These are phyloP conservation scores for Tamandua tetradactyla DNA, from an alignment of 2,797 vertebrate species.

Conservation along the genomic window DNA sequence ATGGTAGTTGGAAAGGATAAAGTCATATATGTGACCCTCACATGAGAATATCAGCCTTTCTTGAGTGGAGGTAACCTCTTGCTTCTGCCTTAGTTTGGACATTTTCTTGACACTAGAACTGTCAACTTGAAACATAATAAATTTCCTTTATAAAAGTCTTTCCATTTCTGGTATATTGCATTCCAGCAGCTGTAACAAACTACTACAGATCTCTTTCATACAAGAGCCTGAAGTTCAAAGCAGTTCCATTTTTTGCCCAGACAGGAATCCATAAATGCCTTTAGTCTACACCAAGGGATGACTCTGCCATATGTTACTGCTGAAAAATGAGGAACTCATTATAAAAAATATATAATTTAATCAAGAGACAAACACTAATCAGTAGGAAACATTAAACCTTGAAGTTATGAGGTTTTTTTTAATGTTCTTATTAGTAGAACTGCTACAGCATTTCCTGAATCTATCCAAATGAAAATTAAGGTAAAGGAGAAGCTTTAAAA, in stretches of 20 bases:
- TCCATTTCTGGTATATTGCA: too few relatives aligned
- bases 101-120: too few relatives aligned
- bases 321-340: constrained; percentile 77
- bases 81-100: too few relatives aligned
- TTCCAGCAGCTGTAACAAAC: too few relatives aligned
- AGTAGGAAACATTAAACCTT: constrained; percentile 79
- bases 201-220: constrained; percentile 48
- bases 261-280: constrained; percentile 50
- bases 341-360: constrained; percentile 85
- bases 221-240: constrained; percentile 57
- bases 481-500: constrained; percentile 74
- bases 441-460: constrained; percentile 64
- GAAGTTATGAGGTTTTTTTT: constrained; percentile 79
- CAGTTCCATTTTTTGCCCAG: constrained; percentile 17
- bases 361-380: constrained; percentile 82
- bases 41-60: too few relatives aligned
- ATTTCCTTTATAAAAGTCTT: too few relatives aligned
- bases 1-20: too few relatives aligned
- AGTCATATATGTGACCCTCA: too few relatives aligned
- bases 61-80: too few relatives aligned
- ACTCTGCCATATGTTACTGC: constrained; percentile 61
- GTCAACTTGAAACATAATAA: too few relatives aligned
- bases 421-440: constrained; percentile 80
- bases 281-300: constrained; percentile 44
- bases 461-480: constrained; percentile 80